Conservation (phyloP, 2,888 invertebrate species). For the Hemaris fuciformis region DNA sequence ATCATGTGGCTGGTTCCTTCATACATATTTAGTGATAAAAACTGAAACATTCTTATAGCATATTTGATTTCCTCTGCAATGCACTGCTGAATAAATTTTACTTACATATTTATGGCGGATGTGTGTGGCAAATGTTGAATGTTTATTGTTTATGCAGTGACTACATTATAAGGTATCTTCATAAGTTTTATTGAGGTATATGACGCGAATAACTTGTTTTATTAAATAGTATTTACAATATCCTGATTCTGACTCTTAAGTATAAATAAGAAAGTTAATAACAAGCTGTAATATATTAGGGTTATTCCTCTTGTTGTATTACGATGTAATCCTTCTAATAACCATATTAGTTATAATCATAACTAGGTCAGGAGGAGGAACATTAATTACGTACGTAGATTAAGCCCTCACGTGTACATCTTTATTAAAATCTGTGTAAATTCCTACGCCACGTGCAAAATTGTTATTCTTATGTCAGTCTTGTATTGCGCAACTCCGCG, state of each 20-base stretch:
- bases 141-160: not conserved
- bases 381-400: not conserved
- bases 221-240: not conserved
- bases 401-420: not conserved
- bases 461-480: not conserved
- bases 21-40: not conserved
- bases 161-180: not conserved
- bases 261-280: not conserved
- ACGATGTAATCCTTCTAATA: not conserved
- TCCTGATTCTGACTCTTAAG: not conserved
- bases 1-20: not conserved
- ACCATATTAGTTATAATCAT: not conserved
- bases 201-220: not conserved
- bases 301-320: not conserved
- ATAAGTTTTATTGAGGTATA: not conserved
- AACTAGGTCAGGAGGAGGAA: not conserved
- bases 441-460: not conserved
- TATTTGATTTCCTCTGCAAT: not conserved
- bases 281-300: not conserved
- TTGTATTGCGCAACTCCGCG: constrained; percentile 2
- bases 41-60: not conserved
- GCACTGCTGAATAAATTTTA: not conserved
- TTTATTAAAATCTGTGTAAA: not conserved
- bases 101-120: not conserved
- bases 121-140: not conserved